Evolutionary conservation across 2,888 invertebrate genomes (phyloP).

Genomic region (Bombylius major): DNA sequence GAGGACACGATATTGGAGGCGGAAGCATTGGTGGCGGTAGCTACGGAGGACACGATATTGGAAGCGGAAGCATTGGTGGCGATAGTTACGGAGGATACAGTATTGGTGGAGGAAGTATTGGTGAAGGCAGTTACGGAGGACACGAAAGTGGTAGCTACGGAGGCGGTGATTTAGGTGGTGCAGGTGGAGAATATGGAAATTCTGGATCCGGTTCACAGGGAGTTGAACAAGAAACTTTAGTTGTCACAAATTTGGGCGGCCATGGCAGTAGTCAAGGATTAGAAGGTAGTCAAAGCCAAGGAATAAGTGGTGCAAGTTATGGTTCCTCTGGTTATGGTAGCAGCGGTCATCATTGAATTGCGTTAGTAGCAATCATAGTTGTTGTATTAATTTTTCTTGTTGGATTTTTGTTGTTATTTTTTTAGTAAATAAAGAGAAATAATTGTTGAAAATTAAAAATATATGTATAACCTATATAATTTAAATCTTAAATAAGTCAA

Average conservation of each 20-base stretch:
- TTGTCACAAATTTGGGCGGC: neutral
- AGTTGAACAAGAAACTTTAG: neutral
- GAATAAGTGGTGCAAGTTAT: neutral
- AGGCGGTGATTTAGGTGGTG: neutral
- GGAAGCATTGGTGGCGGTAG: conserved; percentile 3
- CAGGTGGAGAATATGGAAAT: neutral
- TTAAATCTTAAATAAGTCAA: no score
- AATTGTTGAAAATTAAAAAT: no score
- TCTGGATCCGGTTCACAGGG: neutral
- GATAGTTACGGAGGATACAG: neutral
- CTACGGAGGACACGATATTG: neutral
- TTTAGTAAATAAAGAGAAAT: no score
- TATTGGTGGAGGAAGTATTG: neutral
- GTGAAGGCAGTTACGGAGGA: neutral
- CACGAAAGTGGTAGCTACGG: no score
- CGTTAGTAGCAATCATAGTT: no score
- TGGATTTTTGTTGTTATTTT: no score
- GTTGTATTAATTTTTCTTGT: no score
- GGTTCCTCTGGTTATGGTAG: neutral
- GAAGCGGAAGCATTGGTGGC: neutral
- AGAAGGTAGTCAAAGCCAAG: neutral
- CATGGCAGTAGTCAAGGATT: neutral
- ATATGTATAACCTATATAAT: no score
- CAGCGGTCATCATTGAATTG: neutral
- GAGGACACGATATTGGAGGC: neutral